Percentiles rank a stretch among this genome's conserved stretches.
Evolutionary conservation across 2,888 invertebrate species (phyloP).

Genomic region (Tinea semifulvella): DNA sequence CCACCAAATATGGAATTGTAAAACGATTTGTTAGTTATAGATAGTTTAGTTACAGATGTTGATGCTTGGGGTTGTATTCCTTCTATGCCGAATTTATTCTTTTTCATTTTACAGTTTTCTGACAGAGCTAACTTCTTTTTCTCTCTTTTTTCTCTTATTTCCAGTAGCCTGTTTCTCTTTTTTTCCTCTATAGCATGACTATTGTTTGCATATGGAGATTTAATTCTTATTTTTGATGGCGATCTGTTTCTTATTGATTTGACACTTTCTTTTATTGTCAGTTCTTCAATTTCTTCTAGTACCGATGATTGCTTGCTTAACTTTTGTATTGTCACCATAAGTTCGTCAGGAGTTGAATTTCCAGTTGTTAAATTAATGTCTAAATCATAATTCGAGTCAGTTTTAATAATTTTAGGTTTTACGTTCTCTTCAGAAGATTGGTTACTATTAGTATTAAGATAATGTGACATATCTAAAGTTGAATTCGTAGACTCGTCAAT

Average conservation of each 20-base stretch:
- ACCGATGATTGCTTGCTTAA: slow-evolving; percentile 32
- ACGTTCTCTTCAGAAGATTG: too few relatives aligned
- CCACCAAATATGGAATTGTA: slow-evolving; percentile 53
- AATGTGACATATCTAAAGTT: too few relatives aligned
- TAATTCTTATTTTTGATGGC: slow-evolving; percentile 36
- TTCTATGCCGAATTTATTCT: slow-evolving; percentile 35
- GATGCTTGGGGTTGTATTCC: slow-evolving; percentile 38
- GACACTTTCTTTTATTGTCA: neutral
- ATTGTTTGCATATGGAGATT: slow-evolving; percentile 55
- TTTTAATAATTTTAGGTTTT: neutral
- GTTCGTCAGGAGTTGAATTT: slow-evolving; percentile 20
- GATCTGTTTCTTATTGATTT: slow-evolving; percentile 34
- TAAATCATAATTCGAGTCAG: neutral
- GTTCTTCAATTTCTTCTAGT: slow-evolving; percentile 38
- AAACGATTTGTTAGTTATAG: slow-evolving; percentile 55
- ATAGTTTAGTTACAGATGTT: slow-evolving; percentile 51
- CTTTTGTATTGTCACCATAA: slow-evolving; percentile 34
- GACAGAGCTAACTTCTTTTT: slow-evolving; percentile 36
- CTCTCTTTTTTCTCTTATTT: slow-evolving; percentile 48
- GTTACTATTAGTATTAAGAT: too few relatives aligned
- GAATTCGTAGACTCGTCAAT: too few relatives aligned
- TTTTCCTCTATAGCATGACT: slow-evolving; percentile 44
- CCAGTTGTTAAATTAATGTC: slow-evolving; percentile 20
- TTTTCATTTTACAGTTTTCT: slow-evolving; percentile 39
- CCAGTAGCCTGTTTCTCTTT: slow-evolving; percentile 44